Base-by-base conservation (phyloP, 2,113 vertebrate genomes). In the Haemorhous mexicanus region DNA sequence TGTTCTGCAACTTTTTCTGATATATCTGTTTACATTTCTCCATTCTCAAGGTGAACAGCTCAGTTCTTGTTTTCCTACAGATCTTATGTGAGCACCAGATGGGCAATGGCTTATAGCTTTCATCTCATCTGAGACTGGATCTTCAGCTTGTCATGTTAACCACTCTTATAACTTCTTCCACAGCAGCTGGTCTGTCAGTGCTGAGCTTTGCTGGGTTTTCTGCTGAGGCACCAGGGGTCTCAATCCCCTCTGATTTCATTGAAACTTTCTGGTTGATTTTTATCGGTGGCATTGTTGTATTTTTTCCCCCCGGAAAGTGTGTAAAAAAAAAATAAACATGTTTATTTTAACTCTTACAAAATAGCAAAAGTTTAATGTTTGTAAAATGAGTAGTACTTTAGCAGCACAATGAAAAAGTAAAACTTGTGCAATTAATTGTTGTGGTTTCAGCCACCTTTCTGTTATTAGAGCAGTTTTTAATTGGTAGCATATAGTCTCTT, bases 21-120 rank as follows among this genome's bases (percentile, higher is more conserved):
- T 92, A 30, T 20, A 18, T 94, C 53, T 84, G 35, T 94, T 93
- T 92, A 73, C 58, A 75, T 88, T 77, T 91, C 56, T 90, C 7
- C 19, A 0, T 78, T 89, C 50, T 85, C 63, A 46, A 70, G 76
- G 73, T 55, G 28, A 58, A 16, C 56, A 81, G 66, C 43, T 92
- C 58, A 49, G 73, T 92, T 94, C 72, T 92, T 84, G 17, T 81
- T 92, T 84, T 88, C 46, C 68, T 72, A 0, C 41, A 41, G 68
- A 63, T 92, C 26, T 79, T 84, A 50, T 1, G 28, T 84, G 90
- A 84, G 64, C 79, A 75, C 32, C 83, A 84, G 41, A n/a, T 20
- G 41, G 30, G 53, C 58, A 84, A 1, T 88, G 85, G 73, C 30
- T 87, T 75, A 39, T 30, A 81, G 41, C 17, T 90, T 87, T 92